A percentile compares a stretch with the other conserved stretches of the same genome.
These are phyloP conservation scores for Hirudo medicinalis DNA, from an alignment of 1,140 invertebrate species.

Conservation along the genomic window DNA sequence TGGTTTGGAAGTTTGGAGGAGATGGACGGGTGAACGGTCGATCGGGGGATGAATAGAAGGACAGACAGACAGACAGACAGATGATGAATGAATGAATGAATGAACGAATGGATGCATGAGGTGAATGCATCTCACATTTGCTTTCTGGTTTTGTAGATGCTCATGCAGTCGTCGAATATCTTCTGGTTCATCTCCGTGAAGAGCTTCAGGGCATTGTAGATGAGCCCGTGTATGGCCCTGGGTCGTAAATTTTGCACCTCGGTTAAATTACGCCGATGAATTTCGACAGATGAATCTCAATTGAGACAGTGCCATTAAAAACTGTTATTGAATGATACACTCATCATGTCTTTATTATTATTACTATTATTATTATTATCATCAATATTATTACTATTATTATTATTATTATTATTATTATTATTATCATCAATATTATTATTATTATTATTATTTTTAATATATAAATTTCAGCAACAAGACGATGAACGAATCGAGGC, in stretches of 20 bases:
- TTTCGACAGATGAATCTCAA: neutral
- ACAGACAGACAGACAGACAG: too few species aligned
- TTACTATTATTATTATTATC: neutral
- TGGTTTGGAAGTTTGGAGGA: too few species aligned
- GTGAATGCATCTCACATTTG: constrained; percentile 3
- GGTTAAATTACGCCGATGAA: neutral
- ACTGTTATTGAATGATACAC: neutral
- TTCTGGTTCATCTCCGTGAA: constrained; percentile 99
- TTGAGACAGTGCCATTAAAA: too few species aligned
- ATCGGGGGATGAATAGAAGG: too few species aligned
- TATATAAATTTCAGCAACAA: neutral
- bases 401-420: neutral
- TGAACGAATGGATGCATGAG: too few species aligned
- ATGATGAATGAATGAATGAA: too few species aligned
- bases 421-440: neutral
- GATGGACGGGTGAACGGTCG: too few species aligned
- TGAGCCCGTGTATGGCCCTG: constrained; percentile 96
- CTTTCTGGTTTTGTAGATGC: constrained; percentile 56
- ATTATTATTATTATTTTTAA: neutral
- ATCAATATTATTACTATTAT: neutral
- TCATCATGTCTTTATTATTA: too few species aligned
- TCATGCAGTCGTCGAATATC: constrained; percentile 85
- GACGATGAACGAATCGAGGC: too few species aligned
- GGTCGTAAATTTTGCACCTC: constrained; percentile 39
- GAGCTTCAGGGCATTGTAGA: constrained; percentile 95